Evolutionary conservation across 2,888 invertebrate genomes (phyloP), one percentile per base, ranked within the genome.

Genomic region (Galerucella nymphaeae): DNA sequence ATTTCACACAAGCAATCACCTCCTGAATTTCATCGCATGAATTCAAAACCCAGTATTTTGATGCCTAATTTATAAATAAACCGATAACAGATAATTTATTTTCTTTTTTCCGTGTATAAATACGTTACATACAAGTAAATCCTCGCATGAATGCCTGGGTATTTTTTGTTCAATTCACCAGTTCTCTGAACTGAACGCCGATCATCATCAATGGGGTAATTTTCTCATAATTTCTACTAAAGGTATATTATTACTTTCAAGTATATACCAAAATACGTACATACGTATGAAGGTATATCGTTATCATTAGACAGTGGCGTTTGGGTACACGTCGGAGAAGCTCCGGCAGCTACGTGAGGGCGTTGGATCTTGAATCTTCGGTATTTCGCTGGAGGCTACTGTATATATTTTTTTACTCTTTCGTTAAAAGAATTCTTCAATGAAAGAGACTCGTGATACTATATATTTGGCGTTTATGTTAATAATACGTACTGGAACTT

Each of bases 221-320:
- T 73, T 71, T 59, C 71, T 69, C 50, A 73, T 70, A 73, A 74
- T 74, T 76, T 74, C 69, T 63, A 70, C 8, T 38, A 68, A 74
- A 74, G 72, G 74, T 68, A 48, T 76, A 74, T 76, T 66, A 76
- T 76, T 76, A 74, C 63, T 58, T 58, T 62, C 66, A 50, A 72
- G 72, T 67, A 63, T 67, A 63, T 72, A 70, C 74, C 74, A 65
- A 74, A 70, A 66, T 61, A 68, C 66, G 73, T 70, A 70, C 30
- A 38, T 30, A 9, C 30, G 30, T 38, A 38, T 38, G 9, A 9
- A 38, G 63, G 73, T 70, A 70, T 71, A 74, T 70, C 70, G 76
- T 73, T 77, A 77, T 75, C 77, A 77, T 77, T 77, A 77, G 75
- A 77, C 75, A 55, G 77, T 75, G 77, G 77, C 77, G 67, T 62